Evolutionary conservation across 1,140 invertebrate species (phyloP).

Genomic region (Chironomus tepperi): DNA sequence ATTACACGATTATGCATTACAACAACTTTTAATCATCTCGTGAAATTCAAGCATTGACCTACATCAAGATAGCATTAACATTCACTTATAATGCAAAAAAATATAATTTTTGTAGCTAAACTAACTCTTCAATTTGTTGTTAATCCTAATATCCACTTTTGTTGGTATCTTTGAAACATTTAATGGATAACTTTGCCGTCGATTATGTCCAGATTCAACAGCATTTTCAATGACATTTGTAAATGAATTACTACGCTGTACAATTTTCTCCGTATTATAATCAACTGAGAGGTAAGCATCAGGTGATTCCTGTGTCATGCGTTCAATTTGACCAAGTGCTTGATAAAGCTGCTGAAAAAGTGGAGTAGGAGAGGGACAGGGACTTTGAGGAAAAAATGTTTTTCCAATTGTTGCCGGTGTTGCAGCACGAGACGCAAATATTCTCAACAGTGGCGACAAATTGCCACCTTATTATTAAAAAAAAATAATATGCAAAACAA

Average conservation of each 20-base stretch:
- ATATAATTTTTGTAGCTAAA: neutral
- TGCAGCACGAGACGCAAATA: neutral
- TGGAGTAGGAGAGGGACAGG: conserved; percentile 42
- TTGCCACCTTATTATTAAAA: neutral
- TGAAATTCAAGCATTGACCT: no score
- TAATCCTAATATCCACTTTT: conserved; percentile 5
- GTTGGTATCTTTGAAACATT: neutral
- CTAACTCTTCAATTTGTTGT: neutral
- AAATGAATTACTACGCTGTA: conserved; percentile 14
- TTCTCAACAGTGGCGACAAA: neutral
- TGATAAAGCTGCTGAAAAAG: conserved; percentile 48
- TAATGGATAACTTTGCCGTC: neutral
- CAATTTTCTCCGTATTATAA: conserved; percentile 28
- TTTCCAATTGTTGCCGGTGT: neutral
- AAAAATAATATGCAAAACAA: neutral
- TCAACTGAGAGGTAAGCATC: neutral
- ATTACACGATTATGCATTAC: no score
- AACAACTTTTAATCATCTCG: no score
- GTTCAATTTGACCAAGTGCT: conserved; percentile 46
- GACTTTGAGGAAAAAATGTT: conserved; percentile 27
- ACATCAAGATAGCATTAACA: no score
- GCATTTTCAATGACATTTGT: neutral
- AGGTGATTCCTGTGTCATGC: conserved; percentile 34
- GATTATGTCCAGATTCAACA: neutral
- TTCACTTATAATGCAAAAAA: no score